Evolutionary conservation across 2,113 vertebrate genomes (phyloP), one percentile per base, ranked within the genome.

Genomic region (Misgurnus mizolepis): DNA sequence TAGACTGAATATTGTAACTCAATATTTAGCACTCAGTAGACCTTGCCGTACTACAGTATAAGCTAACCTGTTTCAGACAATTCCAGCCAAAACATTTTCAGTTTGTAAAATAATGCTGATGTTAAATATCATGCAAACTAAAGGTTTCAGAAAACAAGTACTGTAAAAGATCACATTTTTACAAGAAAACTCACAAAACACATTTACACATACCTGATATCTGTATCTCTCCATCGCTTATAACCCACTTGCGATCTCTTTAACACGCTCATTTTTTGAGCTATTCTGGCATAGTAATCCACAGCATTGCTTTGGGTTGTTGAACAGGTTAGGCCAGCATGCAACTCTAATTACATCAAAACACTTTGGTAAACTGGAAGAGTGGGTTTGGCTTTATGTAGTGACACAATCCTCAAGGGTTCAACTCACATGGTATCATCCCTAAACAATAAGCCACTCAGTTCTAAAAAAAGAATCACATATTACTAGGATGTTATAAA

Each of bases 141-240:
- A 58, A 73, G 60, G 18, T 14, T 50, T 69, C 55, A 18, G 7
- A 18, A 49, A 27, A 3, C 12, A 15, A 15, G 5, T 18, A 50
- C 4, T 15, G 11, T 58, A 5, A 39, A 34, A n/a, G 11, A 56
- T 17, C 4, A 58, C 55, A 58, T 18, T 58, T 43, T 27, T 14
- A 45, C 6, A 45, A 47, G 0, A 15, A 17, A 61, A 74, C 7
- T 17, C 56, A 74, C 41, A 15, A 45, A 61, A 61, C 9, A 74
- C 11, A 27, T 18, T 7, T 58, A 64, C 6, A 58, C 14, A 2
- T 0, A 76, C 73, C 73, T 76, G 14, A 50, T 74, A 6, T 74
- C 56, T 22, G 56, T 7, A 12, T 76, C 73, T 64, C 47, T 76
- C 73, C 73, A 76, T 4, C 60, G 60, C 17, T 76, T 64, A 22